A percentile compares a stretch with the other conserved stretches of the same genome.
phyloP scores from a whole-genome alignment of 2,888 invertebrate genomes.

The Uropetala carovei region DNA sequence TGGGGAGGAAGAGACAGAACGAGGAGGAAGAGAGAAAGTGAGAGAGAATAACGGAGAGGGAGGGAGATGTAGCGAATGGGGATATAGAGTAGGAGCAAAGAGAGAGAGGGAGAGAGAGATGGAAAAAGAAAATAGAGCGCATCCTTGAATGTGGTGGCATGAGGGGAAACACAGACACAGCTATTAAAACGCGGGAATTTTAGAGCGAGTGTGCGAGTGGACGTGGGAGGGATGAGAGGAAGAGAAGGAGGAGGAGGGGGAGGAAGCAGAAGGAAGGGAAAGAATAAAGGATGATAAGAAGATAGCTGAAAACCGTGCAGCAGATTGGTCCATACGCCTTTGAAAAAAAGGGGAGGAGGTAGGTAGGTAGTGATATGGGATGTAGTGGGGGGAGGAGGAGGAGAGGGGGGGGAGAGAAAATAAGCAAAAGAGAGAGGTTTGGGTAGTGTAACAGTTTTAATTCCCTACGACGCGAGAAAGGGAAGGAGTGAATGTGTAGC shows the following conservation, averaged over 20 bases:
- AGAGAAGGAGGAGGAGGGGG: neutral
- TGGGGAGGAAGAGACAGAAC: too few species aligned
- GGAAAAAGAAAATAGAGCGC: neutral
- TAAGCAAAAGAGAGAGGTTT: neutral
- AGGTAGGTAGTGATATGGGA: neutral
- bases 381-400: neutral
- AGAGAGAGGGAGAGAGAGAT: neutral
- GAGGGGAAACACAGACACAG: neutral
- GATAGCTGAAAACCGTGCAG: too few species aligned
- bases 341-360: neutral
- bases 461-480: neutral
- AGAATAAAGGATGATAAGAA: neutral
- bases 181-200: conserved; percentile 45
- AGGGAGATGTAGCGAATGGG: neutral
- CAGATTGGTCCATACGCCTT: too few species aligned
- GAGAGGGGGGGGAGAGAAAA: neutral
- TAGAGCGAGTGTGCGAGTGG: neutral
- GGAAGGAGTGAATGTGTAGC: neutral
- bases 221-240: neutral
- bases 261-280: neutral
- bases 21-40: neutral
- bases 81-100: neutral
- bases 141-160: neutral
- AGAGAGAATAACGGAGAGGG: neutral
- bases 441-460: conserved; percentile 41